phyloP scores from a whole-genome alignment of 1,140 invertebrate species.

The Drosophila insularis region DNA sequence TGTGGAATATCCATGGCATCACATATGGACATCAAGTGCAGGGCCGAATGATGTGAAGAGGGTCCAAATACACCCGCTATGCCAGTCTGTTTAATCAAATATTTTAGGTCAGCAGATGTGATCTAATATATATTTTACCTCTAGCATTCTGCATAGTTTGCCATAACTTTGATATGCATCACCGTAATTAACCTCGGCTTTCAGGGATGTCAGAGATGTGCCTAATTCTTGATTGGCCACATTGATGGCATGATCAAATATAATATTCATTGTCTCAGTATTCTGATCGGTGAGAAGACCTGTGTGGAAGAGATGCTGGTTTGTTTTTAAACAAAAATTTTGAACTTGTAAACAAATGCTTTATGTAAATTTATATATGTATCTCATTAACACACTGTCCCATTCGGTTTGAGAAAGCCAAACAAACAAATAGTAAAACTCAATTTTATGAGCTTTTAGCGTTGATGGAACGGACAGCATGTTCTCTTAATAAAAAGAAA shows the following conservation, averaged over 20 bases:
- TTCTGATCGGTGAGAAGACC: constrained; percentile 75
- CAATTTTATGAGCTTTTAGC: constrained; percentile 72
- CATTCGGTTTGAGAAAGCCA: constrained; percentile 49
- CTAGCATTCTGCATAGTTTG: constrained; percentile 82
- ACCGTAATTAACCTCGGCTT: constrained; percentile 70
- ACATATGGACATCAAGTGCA: constrained; percentile 92
- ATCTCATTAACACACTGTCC: constrained; percentile 18
- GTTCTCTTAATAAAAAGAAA: constrained; percentile 65
- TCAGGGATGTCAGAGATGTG: constrained; percentile 49
- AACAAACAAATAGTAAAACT: constrained; percentile 75
- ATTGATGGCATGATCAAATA: constrained; percentile 75
- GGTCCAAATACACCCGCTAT: constrained; percentile 93
- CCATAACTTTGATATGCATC: constrained; percentile 82
- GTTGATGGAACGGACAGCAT: constrained; percentile 77
- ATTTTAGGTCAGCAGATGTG: too few relatives aligned
- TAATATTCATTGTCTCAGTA: constrained; percentile 67
- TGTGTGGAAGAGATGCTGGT: constrained; percentile 52
- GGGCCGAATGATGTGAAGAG: constrained; percentile 85
- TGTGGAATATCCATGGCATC: constrained; percentile 95
- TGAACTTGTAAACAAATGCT: constrained; percentile 49
- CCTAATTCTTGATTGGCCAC: constrained; percentile 66
- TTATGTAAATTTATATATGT: not conserved
- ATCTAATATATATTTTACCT: constrained; percentile 52
- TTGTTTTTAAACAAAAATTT: constrained; percentile 74
- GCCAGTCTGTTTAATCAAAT: constrained; percentile 83